phyloP scores from a whole-genome alignment of 2,797 vertebrate species.

The Alcedo quadribrachys region DNA sequence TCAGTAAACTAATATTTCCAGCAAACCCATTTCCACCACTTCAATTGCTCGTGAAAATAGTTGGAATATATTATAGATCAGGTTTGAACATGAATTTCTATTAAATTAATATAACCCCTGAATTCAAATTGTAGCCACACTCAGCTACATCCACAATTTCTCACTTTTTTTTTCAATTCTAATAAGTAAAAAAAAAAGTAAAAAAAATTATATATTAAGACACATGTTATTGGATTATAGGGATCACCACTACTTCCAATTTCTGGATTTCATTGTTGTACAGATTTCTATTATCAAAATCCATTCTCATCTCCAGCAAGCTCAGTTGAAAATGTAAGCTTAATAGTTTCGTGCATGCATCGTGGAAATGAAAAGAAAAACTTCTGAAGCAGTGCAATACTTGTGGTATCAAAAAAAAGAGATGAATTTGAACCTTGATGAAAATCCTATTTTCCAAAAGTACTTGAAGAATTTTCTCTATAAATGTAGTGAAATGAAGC shows the following conservation, averaged over 20 bases:
- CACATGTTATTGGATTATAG: conserved; percentile 49
- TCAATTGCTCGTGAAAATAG: background rate
- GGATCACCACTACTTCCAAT: conserved; percentile 39
- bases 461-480: background rate
- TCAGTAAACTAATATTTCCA: background rate
- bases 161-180: conserved; percentile 7
- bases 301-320: conserved; percentile 4
- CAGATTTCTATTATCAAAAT: conserved; percentile 47
- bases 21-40: background rate
- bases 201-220: conserved; percentile 39
- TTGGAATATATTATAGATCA: conserved; percentile 30
- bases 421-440: background rate
- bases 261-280: conserved; percentile 22
- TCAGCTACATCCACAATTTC: background rate
- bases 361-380: conserved; percentile 22
- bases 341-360: background rate
- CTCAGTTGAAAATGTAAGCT: conserved; percentile 8
- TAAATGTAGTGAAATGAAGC: background rate
- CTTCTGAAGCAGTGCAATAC: background rate
- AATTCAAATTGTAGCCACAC: conserved; percentile 26
- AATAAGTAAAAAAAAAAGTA: conserved; percentile 61
- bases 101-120: conserved; percentile 28
- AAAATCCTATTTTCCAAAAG: background rate
- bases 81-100: conserved; percentile 42
- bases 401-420: background rate